A percentile compares a stretch with the other conserved stretches of the same genome.
These are phyloP conservation scores for Drosophila watanabei DNA, from an alignment of 1,140 invertebrate genomes.

Conservation along the genomic window DNA sequence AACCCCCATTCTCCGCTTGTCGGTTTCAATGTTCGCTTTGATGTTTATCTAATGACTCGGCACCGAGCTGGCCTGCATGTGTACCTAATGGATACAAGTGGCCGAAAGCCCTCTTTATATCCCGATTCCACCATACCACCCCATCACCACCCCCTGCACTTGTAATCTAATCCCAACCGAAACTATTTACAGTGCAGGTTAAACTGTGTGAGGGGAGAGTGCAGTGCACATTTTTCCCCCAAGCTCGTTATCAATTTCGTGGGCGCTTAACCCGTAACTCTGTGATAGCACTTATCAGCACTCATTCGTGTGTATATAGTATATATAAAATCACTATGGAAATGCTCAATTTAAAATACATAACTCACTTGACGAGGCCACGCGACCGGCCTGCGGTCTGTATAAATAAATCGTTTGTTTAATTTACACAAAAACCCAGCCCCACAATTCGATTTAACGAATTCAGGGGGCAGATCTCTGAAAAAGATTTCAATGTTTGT, in stretches of 20 bases:
- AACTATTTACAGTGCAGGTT: conserved; percentile 33
- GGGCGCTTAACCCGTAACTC: not conserved
- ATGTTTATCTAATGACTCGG: conserved; percentile 51
- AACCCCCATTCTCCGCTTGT: conserved; percentile 20
- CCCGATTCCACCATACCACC: not conserved
- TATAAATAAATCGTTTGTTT: conserved; percentile 41
- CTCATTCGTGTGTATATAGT: not conserved
- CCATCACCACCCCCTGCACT: not conserved
- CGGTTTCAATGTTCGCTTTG: conserved; percentile 48
- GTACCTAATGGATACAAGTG: conserved; percentile 40
- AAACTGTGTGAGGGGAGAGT: conserved; percentile 39
- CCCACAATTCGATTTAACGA: conserved; percentile 54
- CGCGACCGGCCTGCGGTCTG: conserved; percentile 10
- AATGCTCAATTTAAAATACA: conserved; percentile 30
- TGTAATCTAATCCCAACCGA: conserved; percentile 35
- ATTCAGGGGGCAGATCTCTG: conserved; percentile 20
- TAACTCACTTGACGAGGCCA: conserved; percentile 21
- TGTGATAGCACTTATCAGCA: conserved; percentile 47
- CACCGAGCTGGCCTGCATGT: conserved; percentile 26
- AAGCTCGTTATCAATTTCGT: conserved; percentile 38
- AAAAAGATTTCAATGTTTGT: conserved; percentile 37
- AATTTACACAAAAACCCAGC: conserved; percentile 26
- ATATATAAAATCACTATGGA: conserved; percentile 5
- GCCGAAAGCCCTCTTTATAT: conserved; percentile 8
- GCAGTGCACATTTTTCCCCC: not conserved